Conservation (phyloP, 2,888 invertebrate species). For the Tenthredo mesomela region DNA sequence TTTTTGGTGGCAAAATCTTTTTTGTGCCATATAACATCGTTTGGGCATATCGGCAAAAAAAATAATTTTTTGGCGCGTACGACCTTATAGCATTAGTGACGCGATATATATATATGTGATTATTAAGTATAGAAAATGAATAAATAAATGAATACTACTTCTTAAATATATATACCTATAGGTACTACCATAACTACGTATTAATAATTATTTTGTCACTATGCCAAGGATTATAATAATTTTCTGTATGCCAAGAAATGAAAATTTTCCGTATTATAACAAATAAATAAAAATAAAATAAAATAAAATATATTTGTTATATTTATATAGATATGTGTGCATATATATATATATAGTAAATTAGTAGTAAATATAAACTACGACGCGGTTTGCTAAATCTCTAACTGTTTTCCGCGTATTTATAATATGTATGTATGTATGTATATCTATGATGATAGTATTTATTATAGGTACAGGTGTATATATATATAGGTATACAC, state of each 20-base stretch:
- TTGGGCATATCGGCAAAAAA: no score
- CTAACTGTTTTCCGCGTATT: neutral
- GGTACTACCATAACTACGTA: no score
- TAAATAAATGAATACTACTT: neutral
- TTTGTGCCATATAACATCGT: no score
- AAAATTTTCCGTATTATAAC: neutral
- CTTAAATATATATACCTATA: neutral
- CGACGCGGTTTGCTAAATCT: neutral
- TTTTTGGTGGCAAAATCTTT: no score
- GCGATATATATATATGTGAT: no score
- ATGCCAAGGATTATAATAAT: neutral
- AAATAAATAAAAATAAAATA: neutral
- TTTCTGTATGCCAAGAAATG: neutral
- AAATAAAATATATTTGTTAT: neutral
- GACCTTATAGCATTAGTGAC: no score
- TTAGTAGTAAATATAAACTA: neutral
- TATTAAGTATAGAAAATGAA: neutral
- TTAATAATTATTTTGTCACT: neutral
- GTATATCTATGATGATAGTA: neutral
- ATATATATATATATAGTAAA: neutral
- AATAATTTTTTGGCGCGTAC: no score
- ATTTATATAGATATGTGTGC: neutral
- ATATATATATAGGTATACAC: no score
- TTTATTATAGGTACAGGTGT: no score
- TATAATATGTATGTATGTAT: no score